Base-by-base conservation (phyloP, 2,888 invertebrate species). In the Folsomia candida region DNA sequence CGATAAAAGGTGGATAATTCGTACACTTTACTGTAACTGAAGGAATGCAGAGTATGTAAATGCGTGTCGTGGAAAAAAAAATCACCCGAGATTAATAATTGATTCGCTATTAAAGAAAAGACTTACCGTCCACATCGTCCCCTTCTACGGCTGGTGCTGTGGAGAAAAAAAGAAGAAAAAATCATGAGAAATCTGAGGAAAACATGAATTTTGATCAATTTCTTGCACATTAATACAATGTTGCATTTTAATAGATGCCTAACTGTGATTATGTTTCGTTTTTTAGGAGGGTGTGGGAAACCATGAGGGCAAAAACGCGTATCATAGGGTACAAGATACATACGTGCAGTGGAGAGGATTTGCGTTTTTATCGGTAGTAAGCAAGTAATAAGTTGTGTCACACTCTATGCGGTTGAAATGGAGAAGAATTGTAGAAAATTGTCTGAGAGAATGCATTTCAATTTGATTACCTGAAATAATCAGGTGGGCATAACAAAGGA, bases 131-230 rank as follows among this genome's bases (percentile, higher is more conserved):
- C 57, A 70, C 73, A 29, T 79, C 77, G 20, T 78, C 79, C 60
- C 78, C 79, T 68, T 79, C 79, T 54, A 54, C 64, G 26, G 79
- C 76, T 57, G 79, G 79, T 68, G 79, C 79, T 79, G 76, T 65
- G 74, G 72, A 62, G 37, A 51, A 64, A 65, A 59, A 67, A 67
- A 71, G 57, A 68, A 73, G 65, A 14, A 57, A 37, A 29, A 63
- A 63, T 26, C 63, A 51, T 65, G 60, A 66, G 59, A 57, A 67
- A 60, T 11, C 37, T 37, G n/a, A n/a, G n/a, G n/a, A n/a, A n/a
- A 20, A n/a, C 20, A 57, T 22, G 57, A 20, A 57, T 57, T 6
- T n/a, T 57, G 20, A 57, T 9, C 57, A 22, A 57, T 47, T 14
- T 9, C 47, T 47, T 11, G 9, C 47, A 11, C 14, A 47, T 47